phyloP scores from a whole-genome alignment of 2,797 vertebrate species.

The Lagocephalus sceleratus region DNA sequence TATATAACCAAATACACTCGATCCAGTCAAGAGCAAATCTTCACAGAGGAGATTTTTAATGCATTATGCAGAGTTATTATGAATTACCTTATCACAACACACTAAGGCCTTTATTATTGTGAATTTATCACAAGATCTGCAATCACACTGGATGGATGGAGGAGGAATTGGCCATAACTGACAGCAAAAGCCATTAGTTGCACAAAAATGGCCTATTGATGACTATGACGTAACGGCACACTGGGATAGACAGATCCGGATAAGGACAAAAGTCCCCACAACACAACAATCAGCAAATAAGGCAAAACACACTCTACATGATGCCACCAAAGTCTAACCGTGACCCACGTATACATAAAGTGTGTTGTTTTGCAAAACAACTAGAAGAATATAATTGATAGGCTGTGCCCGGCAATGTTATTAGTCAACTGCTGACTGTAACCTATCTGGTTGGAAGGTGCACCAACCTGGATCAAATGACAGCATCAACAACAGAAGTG shows the following conservation, averaged over 20 bases:
- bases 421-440: conserved; percentile 26
- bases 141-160: conserved; percentile 2
- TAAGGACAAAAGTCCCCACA: not conserved
- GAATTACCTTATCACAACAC: too few relatives aligned
- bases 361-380: too few relatives aligned
- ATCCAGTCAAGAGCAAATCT: too few relatives aligned
- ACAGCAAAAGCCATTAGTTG: conserved; percentile 23
- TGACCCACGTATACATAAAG: too few relatives aligned
- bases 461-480: conserved; percentile 43
- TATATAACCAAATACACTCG: too few relatives aligned
- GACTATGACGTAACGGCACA: conserved; percentile 20
- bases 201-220: conserved; percentile 34
- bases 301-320: not conserved
- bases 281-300: not conserved
- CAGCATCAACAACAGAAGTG: conserved; percentile 26
- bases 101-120: not conserved
- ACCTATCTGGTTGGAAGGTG: conserved; percentile 48
- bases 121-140: conserved; percentile 8
- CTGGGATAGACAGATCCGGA: conserved; percentile 2
- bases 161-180: conserved; percentile 19
- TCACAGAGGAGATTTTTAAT: too few relatives aligned
- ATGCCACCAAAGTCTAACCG: too few relatives aligned
- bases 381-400: too few relatives aligned
- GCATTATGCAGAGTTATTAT: too few relatives aligned
- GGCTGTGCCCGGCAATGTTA: not conserved